These are phyloP conservation scores for Vesta saturnalis DNA, from an alignment of 2,888 invertebrate genomes.

Conservation along the genomic window DNA sequence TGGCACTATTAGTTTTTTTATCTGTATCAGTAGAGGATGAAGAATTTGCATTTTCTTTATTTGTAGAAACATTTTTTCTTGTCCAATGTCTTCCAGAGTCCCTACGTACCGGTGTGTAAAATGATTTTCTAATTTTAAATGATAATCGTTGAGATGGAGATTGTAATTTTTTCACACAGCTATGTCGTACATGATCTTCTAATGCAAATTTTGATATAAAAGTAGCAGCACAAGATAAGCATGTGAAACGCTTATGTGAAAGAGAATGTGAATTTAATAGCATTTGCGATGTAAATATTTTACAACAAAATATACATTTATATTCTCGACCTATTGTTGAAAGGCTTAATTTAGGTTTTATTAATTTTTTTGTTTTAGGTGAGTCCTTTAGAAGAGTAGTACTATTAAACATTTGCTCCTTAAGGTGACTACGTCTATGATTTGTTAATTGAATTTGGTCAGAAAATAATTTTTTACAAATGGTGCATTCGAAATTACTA, in stretches of 20 bases:
- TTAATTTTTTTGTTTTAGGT: conserved; percentile 41
- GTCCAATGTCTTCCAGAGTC: not conserved
- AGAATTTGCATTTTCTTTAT: not conserved
- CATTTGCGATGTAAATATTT: conserved; percentile 48
- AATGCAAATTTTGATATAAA: conserved; percentile 55
- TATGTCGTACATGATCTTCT: conserved; percentile 53
- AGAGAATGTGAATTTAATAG: conserved; percentile 49
- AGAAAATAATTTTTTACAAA: conserved; percentile 53
- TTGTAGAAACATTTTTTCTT: conserved; percentile 7
- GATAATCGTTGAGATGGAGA: conserved; percentile 37
- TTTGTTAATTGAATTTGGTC: conserved; percentile 45
- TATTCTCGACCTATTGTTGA: conserved; percentile 9
- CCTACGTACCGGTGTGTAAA: conserved; percentile 13
- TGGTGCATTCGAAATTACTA: conserved; percentile 45
- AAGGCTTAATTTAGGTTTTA: not conserved
- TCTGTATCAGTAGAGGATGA: not conserved
- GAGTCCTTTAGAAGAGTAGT: conserved; percentile 50
- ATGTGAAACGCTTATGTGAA: conserved; percentile 52
- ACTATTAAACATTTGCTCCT: conserved; percentile 50
- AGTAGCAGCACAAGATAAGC: conserved; percentile 49
- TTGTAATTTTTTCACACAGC: conserved; percentile 52
- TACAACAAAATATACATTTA: conserved; percentile 54
- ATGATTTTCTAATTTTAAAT: conserved; percentile 42
- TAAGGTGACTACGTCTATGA: conserved; percentile 55
- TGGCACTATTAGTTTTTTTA: not conserved